phyloP scores from a whole-genome alignment of 2,888 invertebrate species.

The Chrysolina oricalcia region DNA sequence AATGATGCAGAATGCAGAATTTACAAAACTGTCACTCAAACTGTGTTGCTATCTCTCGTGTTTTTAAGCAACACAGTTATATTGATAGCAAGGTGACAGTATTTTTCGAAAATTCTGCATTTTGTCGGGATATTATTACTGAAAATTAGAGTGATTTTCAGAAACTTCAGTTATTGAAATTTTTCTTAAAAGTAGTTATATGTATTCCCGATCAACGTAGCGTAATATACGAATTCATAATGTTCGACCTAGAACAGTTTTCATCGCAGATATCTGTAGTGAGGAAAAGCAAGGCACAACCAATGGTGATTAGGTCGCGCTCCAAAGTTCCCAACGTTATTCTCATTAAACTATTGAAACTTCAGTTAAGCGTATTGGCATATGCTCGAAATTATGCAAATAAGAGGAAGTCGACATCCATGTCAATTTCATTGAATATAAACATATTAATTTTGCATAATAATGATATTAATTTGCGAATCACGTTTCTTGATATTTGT shows the following conservation, averaged over 20 bases:
- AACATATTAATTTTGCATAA: neutral
- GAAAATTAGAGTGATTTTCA: no score
- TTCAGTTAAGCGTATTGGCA: constrained; percentile 9
- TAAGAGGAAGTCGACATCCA: constrained; percentile 4
- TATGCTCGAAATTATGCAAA: neutral
- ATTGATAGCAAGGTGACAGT: no score
- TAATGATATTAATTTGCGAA: neutral
- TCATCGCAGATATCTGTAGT: neutral
- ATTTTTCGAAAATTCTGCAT: no score
- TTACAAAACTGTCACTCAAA: no score
- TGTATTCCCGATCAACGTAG: no score
- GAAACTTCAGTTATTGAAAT: no score
- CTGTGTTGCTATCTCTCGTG: no score
- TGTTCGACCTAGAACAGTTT: neutral
- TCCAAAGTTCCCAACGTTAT: neutral
- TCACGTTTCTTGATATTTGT: neutral
- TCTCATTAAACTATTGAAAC: constrained; percentile 5
- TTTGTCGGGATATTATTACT: no score
- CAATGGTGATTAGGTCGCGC: neutral
- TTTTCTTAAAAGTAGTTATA: no score
- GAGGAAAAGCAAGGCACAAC: neutral
- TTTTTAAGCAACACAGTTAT: no score
- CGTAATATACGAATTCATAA: neutral
- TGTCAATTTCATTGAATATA: neutral
- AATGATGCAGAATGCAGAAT: no score